Evolutionary conservation across 1,140 invertebrate genomes (phyloP).

Genomic region (Ericerus pela): DNA sequence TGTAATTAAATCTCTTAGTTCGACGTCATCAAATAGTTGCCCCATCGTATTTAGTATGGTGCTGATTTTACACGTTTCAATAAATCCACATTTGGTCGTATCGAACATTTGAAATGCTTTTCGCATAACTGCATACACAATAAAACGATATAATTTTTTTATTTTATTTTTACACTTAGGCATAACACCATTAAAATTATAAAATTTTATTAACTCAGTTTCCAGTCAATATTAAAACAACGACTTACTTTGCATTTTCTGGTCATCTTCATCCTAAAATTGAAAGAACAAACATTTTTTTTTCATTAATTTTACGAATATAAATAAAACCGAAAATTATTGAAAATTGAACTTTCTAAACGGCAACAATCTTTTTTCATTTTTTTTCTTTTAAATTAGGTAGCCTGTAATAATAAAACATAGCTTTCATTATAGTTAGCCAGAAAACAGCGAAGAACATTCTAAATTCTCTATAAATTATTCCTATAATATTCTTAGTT

Average conservation of each 20-base stretch:
- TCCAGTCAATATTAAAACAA: not conserved
- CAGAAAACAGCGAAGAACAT: too few relatives aligned
- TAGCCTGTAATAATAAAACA: too few relatives aligned
- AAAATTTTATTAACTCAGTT: not conserved
- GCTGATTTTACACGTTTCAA: slow-evolving; percentile 74
- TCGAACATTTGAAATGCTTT: slow-evolving; percentile 93
- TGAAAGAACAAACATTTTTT: not conserved
- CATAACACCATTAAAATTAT: too few relatives aligned
- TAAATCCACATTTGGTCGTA: slow-evolving; percentile 74
- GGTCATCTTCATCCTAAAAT: slow-evolving; percentile 54
- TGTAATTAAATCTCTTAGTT: slow-evolving; percentile 63
- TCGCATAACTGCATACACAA: slow-evolving; percentile 46
- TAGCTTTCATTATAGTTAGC: too few relatives aligned
- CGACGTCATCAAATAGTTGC: slow-evolving; percentile 74
- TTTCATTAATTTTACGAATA: not conserved
- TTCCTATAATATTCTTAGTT: too few relatives aligned
- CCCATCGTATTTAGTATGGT: slow-evolving; percentile 89
- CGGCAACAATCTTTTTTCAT: not conserved
- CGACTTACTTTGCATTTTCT: slow-evolving; percentile 51
- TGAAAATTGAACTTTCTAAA: not conserved
- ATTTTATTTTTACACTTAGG: too few relatives aligned
- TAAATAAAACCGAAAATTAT: not conserved
- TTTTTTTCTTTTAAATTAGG: not conserved
- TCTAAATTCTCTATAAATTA: too few relatives aligned
- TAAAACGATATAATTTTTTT: too few relatives aligned